A percentile compares a stretch with the other conserved stretches of the same genome.
phyloP scores from a whole-genome alignment of 2,888 invertebrate genomes.

The Thereva nobilitata region DNA sequence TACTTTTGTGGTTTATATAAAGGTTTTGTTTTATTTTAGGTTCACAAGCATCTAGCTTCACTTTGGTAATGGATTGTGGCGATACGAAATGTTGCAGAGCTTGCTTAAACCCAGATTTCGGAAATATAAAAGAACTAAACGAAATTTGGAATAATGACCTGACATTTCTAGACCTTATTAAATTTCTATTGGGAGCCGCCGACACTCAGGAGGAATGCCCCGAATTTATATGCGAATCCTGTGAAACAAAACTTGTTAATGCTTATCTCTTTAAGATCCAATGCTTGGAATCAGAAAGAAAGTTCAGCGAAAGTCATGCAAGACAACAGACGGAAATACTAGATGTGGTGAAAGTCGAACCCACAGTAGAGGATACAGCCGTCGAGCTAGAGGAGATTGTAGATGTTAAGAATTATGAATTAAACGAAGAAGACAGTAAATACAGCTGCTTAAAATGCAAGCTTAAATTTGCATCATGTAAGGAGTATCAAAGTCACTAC shows the following conservation, averaged over 20 bases:
- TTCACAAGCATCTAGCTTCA: too few relatives aligned
- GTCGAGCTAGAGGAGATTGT: too few relatives aligned
- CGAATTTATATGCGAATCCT: not conserved
- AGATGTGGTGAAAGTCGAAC: too few relatives aligned
- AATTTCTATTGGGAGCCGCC: not conserved
- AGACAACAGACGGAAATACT: too few relatives aligned
- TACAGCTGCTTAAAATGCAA: conserved; percentile 10
- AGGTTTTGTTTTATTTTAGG: too few relatives aligned
- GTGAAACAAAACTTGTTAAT: not conserved
- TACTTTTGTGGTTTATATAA: too few relatives aligned
- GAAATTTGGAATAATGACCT: conserved; percentile 1
- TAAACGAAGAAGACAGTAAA: not conserved
- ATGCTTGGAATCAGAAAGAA: not conserved
- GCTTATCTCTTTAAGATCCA: conserved; percentile 15
- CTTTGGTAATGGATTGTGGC: not conserved
- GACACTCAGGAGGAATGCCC: not conserved
- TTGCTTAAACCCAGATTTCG: not conserved
- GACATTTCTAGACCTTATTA: not conserved
- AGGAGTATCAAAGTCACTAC: conserved; percentile 15
- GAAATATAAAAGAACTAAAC: not conserved
- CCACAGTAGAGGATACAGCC: too few relatives aligned
- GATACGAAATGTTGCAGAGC: not conserved
- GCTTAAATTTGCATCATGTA: not conserved
- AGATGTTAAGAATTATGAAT: too few relatives aligned
- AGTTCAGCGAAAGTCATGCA: too few relatives aligned